phyloP scores from a whole-genome alignment of 2,113 vertebrate genomes.

The Clarias macrocephalus region DNA sequence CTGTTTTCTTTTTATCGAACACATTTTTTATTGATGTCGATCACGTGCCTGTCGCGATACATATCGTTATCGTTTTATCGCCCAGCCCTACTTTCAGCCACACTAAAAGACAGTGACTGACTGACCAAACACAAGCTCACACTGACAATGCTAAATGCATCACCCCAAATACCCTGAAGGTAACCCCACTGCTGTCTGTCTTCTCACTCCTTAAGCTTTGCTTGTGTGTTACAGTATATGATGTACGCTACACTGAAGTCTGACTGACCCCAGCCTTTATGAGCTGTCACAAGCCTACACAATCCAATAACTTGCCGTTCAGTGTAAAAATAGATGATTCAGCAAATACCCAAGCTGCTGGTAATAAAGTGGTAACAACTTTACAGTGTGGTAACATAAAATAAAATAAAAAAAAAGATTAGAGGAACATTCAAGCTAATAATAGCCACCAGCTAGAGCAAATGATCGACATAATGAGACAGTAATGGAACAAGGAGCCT shows the following conservation, averaged over 20 bases:
- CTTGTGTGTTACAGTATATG: neutral
- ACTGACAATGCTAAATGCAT: neutral
- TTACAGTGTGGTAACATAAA: slow-evolving; percentile 8
- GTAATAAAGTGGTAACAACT: slow-evolving; percentile 31
- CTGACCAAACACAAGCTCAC: neutral
- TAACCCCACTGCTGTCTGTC: too few relatives aligned
- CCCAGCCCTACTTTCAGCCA: too few relatives aligned
- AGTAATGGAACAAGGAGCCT: slow-evolving; percentile 12
- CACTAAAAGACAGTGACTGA: too few relatives aligned
- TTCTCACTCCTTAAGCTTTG: neutral
- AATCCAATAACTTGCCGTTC: slow-evolving; percentile 32
- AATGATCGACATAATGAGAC: slow-evolving; percentile 8
- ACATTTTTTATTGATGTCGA: too few relatives aligned
- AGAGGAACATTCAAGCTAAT: slow-evolving; percentile 14
- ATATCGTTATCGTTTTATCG: too few relatives aligned
- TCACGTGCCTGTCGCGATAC: too few relatives aligned
- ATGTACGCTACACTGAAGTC: neutral
- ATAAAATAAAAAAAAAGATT: neutral
- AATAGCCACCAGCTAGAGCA: slow-evolving; percentile 18
- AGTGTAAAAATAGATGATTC: slow-evolving; percentile 22
- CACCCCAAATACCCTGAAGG: neutral
- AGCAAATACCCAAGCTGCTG: slow-evolving; percentile 6
- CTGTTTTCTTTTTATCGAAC: too few relatives aligned
- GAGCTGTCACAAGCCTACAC: slow-evolving; percentile 6
- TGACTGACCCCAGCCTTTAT: neutral